These are phyloP conservation scores for Galerucella calmariensis DNA, from an alignment of 2,888 invertebrate genomes.

Conservation along the genomic window DNA sequence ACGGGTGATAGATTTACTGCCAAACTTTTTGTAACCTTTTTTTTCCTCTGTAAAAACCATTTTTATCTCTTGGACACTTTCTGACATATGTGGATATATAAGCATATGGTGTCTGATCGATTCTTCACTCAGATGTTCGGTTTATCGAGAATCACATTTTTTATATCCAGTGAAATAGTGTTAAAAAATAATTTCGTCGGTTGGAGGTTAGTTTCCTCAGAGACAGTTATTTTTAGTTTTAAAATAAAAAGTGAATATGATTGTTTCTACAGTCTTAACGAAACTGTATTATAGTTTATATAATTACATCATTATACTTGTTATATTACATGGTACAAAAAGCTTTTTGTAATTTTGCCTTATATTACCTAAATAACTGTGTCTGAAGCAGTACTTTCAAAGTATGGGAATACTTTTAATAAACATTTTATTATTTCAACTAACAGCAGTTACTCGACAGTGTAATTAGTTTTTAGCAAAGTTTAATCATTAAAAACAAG, in stretches of 20 bases:
- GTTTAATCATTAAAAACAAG: conserved; percentile 7
- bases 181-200: too few relatives aligned
- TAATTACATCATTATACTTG: neutral
- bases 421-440: neutral
- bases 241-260: too few relatives aligned
- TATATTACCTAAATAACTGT: neutral
- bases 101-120: too few relatives aligned
- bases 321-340: neutral
- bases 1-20: conserved; percentile 20
- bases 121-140: too few relatives aligned
- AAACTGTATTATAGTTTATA: too few relatives aligned
- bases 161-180: too few relatives aligned
- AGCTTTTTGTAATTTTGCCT: neutral
- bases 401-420: neutral
- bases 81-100: too few relatives aligned
- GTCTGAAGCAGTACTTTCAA: neutral
- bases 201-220: too few relatives aligned
- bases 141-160: too few relatives aligned
- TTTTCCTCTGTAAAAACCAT: neutral
- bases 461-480: neutral
- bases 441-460: neutral
- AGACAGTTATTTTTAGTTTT: too few relatives aligned
- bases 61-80: too few relatives aligned
- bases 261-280: too few relatives aligned
- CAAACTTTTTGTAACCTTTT: conserved; percentile 17